Base-by-base conservation (phyloP, 1,140 invertebrate species). In the Steinernema khuongi region DNA sequence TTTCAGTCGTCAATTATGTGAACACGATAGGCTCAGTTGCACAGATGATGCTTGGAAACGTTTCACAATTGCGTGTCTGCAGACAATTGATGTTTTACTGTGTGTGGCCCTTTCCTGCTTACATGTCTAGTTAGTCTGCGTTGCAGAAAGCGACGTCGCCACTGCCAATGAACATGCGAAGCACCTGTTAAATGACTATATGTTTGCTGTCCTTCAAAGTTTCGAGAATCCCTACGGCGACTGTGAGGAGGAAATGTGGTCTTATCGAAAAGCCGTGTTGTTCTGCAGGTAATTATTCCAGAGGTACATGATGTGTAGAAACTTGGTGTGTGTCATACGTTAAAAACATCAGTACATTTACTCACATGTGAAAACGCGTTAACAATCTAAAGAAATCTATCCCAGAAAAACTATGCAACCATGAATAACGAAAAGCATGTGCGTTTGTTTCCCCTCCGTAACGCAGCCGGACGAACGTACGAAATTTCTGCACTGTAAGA, bases 21-120 rank as follows among this genome's bases (percentile, higher is more conserved):
- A n/a, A n/a, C n/a, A n/a, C n/a, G n/a, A n/a, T n/a, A n/a, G n/a
- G n/a, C n/a, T n/a, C n/a, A n/a, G n/a, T n/a, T n/a, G n/a, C n/a
- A n/a, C n/a, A n/a, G n/a, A 41, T 41, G 7, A 41, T 7, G 7
- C 36, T n/a, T n/a, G 7, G 7, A 11, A 7, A 41, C 36, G n/a
- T 41, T 7, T 41, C 36, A 41, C 36, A 11, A 41, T 41, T 41
- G 36, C 36, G n/a, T 41, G 36, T n/a, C n/a, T n/a, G n/a, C n/a
- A n/a, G n/a, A n/a, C 36, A 41, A 41, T 41, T 41, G 36, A 41
- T 41, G 7, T 41, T 41, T 41, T n/a, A 41, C 7, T 26, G 50
- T 60, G 50, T 60, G 50, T 60, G 50, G 50, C 19, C 50, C 26
- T 14, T 60, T n/a, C n/a, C n/a, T n/a, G n/a, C n/a, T n/a, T 60